Evolutionary conservation across 2,888 invertebrate species (phyloP).

Genomic region (Limenitis camilla): DNA sequence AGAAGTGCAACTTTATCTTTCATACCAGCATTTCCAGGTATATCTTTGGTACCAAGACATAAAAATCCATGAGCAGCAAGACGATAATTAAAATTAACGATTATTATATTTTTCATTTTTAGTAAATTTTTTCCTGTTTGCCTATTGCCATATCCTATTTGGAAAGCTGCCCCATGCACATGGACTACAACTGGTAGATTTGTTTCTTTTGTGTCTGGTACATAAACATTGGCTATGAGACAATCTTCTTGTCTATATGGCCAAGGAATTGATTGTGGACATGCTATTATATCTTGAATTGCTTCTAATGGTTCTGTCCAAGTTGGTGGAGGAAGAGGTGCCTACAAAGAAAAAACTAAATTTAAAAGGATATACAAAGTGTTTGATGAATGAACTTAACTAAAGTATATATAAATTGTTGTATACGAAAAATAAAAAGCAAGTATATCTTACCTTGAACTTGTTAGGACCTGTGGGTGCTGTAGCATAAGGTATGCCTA

Average conservation of each 20-base stretch:
- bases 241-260: slow-evolving; percentile 29
- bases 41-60: slow-evolving; percentile 46
- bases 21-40: too few relatives aligned
- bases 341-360: too few relatives aligned
- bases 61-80: slow-evolving; percentile 44
- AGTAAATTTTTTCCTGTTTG: slow-evolving; percentile 26
- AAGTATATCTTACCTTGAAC: slow-evolving; percentile 31
- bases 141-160: slow-evolving; percentile 39
- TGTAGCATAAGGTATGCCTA: slow-evolving; percentile 48
- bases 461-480: slow-evolving; percentile 39
- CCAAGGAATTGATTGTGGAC: slow-evolving; percentile 30
- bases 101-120: too few relatives aligned
- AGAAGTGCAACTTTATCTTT: too few relatives aligned
- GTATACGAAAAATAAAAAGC: not conserved
- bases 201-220: slow-evolving; percentile 30
- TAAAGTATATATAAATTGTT: not conserved
- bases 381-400: too few relatives aligned
- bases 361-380: too few relatives aligned
- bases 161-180: slow-evolving; percentile 59
- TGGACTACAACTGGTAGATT: too few relatives aligned
- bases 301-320: slow-evolving; percentile 36
- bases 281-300: slow-evolving; percentile 29
- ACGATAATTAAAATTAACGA: slow-evolving; percentile 55
- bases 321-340: slow-evolving; percentile 37
- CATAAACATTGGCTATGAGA: slow-evolving; percentile 30